Evolutionary conservation across 2,113 vertebrate species (phyloP), one percentile per base, ranked within the genome.

Genomic region (Cranoglanis bouderius): DNA sequence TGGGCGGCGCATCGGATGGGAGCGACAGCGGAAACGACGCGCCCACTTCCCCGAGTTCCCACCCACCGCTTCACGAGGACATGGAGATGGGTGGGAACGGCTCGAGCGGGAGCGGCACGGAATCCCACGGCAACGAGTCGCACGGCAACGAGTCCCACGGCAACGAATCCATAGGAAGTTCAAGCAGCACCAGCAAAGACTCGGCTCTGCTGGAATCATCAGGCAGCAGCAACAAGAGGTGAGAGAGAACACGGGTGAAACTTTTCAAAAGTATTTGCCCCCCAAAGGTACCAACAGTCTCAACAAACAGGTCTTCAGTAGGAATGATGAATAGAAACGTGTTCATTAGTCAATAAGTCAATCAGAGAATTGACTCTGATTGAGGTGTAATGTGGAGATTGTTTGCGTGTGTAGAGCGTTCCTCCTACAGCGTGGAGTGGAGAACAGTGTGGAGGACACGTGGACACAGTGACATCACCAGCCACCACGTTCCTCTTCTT

Each of bases 41-140:
- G 35, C 80, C 89, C 0, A 32, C 82, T 89, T 90, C 92, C 0
- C 88, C 80, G 0, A 86, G 93, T 2, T 80, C 90, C 1, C 94
- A 91, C 40, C 86, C 87, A 32, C 63, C 89, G 1, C 91, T 96
- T 72, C 97, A 96, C 26, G 97, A 97, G 85, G 98, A 98, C 3
- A 93, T 97, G 83, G 97, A 98, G 90, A 97, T 97, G 96, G 94
- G 94, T 0, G 95, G 96, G 90, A 95, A 96, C 7, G 95, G 96
- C 84, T 97, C 96, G 0, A 97, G 97, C 6, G 96, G 95, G 1
- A 97, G 97, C 3, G 95, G 96, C 24, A 97, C 96, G 6, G 96
- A 97, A 83, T 96, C 96, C 88, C 96, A 96, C 80, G 94, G 97
- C 9, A 97, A 97, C 6, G 96, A 97, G 88, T 97, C 95, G 0